These are phyloP conservation scores for Megalopta genalis DNA, from an alignment of 1,140 invertebrate species.

Conservation along the genomic window DNA sequence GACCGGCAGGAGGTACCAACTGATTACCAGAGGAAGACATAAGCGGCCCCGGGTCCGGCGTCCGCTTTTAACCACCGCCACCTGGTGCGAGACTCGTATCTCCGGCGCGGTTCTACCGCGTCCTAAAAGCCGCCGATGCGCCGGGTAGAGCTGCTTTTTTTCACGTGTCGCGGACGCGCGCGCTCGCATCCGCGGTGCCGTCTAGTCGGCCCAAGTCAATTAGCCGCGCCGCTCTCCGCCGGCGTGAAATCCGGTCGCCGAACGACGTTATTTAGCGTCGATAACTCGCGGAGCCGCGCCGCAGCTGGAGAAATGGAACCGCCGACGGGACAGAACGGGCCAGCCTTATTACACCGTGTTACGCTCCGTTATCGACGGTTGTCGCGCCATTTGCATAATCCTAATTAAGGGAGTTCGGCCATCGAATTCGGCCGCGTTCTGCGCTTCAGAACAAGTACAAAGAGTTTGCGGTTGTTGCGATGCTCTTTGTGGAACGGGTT, in stretches of 20 bases:
- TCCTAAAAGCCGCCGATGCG: conserved; percentile 47
- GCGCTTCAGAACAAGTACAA: background rate
- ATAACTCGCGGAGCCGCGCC: background rate
- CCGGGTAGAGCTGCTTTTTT: conserved; percentile 28
- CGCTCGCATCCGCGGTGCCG: background rate
- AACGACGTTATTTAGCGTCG: background rate
- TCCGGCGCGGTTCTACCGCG: background rate
- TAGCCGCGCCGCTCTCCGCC: background rate
- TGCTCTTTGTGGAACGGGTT: no score
- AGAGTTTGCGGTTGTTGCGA: no score
- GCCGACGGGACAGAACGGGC: conserved; percentile 1
- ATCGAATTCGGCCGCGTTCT: background rate
- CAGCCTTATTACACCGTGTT: background rate
- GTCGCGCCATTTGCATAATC: background rate
- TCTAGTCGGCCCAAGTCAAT: conserved; percentile 17
- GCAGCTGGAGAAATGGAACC: no score
- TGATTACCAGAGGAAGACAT: conserved; percentile 64
- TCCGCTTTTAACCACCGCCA: conserved; percentile 52
- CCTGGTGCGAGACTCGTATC: conserved; percentile 55
- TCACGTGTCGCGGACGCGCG: conserved; percentile 18
- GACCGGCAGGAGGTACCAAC: conserved; percentile 63
- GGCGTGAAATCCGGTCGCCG: conserved; percentile 25
- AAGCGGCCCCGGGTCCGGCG: conserved; percentile 34
- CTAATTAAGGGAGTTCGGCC: background rate
- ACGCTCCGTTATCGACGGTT: background rate